Base-by-base conservation (phyloP, 2,888 invertebrate species). In the Belgica antarctica region DNA sequence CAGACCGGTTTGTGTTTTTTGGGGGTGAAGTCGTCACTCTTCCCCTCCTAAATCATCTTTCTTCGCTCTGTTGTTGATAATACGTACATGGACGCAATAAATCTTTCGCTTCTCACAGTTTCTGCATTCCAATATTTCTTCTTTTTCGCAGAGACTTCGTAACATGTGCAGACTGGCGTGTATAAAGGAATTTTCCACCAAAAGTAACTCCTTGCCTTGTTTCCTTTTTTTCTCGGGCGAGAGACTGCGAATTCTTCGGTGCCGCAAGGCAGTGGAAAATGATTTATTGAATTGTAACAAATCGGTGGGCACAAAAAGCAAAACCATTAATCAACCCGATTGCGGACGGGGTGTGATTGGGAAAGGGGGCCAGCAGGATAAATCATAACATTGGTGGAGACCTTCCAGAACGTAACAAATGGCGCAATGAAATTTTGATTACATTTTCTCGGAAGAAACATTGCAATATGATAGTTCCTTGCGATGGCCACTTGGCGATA, bases 261-360 rank as follows among this genome's bases (percentile, higher is more conserved):
- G 69, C 59, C 61, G 61, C 34, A 34, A 70, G 57, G 41, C 59
- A 61, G 34, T 69, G 52, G 61, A 70, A 70, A 61, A 70, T 70
- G 70, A 70, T 70, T 70, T 70, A 70, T 70, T 61, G 70, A 70
- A 61, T 28, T 70, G 70, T 70, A 61, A 61, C 70, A 70, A 68
- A 68, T 68, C 68, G 68, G 68, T 57, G 68, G 52, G 68, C 17
- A 34, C 47, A 34, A 68, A 68, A 34, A 52, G 68, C 52, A 34
- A 68, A 68, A 41, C 68, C 68, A 68, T 68, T 68, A 68, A 68
- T 68, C 68, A 68, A 68, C 57, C 52, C 10, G 8, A n/a, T 59
- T 59, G 59, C 59, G 59, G 59, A n/a, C n/a, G n/a, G n/a, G n/a
- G n/a, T n/a, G 27, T 25, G 59, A n/a, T 59, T 46, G 19, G 25